These are phyloP conservation scores for Notothenia rossii DNA, from an alignment of 2,113 vertebrate species.

Conservation along the genomic window DNA sequence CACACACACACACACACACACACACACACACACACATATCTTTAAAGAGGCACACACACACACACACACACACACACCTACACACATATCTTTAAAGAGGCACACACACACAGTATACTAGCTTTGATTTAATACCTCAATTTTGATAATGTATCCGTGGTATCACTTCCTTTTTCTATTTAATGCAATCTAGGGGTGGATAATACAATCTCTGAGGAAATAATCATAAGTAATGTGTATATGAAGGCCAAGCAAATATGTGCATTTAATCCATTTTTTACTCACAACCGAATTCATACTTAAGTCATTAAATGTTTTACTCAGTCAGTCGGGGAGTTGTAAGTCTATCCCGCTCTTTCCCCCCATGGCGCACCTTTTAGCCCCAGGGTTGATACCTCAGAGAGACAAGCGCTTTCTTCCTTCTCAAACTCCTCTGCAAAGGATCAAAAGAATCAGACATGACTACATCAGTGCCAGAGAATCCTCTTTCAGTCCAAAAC, in stretches of 20 bases:
- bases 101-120: background rate
- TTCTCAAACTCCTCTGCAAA: constrained; percentile 41
- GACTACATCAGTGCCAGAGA: constrained; percentile 44
- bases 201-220: constrained; percentile 1
- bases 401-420: constrained; percentile 31
- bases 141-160: background rate
- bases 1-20: background rate
- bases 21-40: background rate
- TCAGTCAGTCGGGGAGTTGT: constrained; percentile 20
- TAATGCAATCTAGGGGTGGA: background rate
- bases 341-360: constrained; percentile 30
- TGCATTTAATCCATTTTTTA: background rate
- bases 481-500: constrained; percentile 59
- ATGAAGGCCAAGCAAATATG: background rate
- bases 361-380: constrained; percentile 22
- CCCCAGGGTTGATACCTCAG: constrained; percentile 37
- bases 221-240: background rate
- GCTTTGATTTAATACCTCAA: background rate
- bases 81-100: background rate
- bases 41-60: constrained; percentile 74
- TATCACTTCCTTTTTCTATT: background rate
- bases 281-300: constrained; percentile 8
- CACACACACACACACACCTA: constrained; percentile 4
- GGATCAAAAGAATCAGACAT: constrained; percentile 64
- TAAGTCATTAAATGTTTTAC: background rate